Evolutionary conservation across 1,140 invertebrate species (phyloP), one percentile per base, ranked within the genome.

Genomic region (Trichonephila inaurata): DNA sequence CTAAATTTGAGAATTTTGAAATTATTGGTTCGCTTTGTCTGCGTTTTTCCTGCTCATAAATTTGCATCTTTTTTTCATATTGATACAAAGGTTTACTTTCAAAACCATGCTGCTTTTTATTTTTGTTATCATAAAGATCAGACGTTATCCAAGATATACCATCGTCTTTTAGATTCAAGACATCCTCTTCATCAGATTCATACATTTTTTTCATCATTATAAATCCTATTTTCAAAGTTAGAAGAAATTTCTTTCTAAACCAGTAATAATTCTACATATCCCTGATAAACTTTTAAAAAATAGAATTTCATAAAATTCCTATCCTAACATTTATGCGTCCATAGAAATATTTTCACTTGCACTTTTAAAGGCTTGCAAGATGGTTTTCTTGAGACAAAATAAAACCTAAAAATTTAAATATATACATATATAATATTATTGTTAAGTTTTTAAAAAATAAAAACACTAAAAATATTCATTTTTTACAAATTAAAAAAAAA

Each of bases 21-120:
- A 77, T 33, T 18, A 77, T 33, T 77, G 72, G 72, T 40, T 77
- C 72, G 40, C 72, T 77, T 77, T 77, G 72, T 40, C 72, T 24
- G 7, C 72, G 28, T 33, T 16, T 18, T 33, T 77, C 24, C 14
- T 40, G 62, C 5, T 64, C 62, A 18, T 19, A 64, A 18, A 64
- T 64, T 6, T 19, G 28, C 16, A 33, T 40, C 14, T 77, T 40
- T 6, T 16, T 40, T 0, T 40, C 14, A 40, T 18, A 18, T 14
- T 33, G 12, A 33, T 40, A 18, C 18, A 28, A 33, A 77, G 3
- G 0, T 18, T 40, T 77, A 16, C 6, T 77, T 16, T 77, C 28
- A 16, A 12, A 2, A 77, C 16, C 12, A 18, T 77, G 24, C 6
- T 28, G 33, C 33, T 77, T 28, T 33, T 77, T 28, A 33, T 18